Conservation (phyloP, 2,113 vertebrate species). For the Dipodomys ordii region DNA sequence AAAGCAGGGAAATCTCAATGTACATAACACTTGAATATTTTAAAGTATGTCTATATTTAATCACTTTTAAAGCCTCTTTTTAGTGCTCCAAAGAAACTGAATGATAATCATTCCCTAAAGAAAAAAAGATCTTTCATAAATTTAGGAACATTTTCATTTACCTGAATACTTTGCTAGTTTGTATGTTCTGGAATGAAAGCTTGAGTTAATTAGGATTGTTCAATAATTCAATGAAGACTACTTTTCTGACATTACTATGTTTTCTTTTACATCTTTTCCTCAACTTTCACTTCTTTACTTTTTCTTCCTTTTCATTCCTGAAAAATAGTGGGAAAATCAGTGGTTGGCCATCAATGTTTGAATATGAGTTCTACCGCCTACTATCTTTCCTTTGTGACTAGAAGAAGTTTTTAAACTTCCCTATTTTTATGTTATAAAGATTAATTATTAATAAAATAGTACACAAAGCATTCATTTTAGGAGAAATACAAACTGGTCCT, state of each 20-base stretch:
- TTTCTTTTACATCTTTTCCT: not conserved
- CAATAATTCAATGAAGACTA: conserved; percentile 17
- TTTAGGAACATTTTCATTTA: conserved; percentile 15
- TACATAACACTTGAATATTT: not conserved
- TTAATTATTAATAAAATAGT: not conserved
- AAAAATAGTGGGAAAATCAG: not conserved
- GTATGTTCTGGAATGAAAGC: not conserved
- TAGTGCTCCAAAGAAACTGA: not conserved
- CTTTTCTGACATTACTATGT: not conserved
- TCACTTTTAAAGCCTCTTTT: not conserved
- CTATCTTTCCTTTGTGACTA: not conserved
- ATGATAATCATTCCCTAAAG: not conserved
- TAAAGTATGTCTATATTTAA: not conserved
- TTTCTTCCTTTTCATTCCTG: not conserved
- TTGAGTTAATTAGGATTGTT: not conserved
- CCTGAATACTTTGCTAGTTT: not conserved
- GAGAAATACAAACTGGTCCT: not conserved
- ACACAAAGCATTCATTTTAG: not conserved
- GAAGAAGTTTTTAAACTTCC: conserved; percentile 13
- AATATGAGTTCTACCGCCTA: not conserved
- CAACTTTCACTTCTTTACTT: not conserved
- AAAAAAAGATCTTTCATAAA: not conserved
- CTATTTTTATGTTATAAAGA: conserved; percentile 9
- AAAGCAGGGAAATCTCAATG: not conserved
- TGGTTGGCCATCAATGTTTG: not conserved